A percentile compares a stretch with the other conserved stretches of the same genome.
These are phyloP conservation scores for Troglohyphantes excavatus DNA, from an alignment of 2,888 invertebrate species.

Conservation along the genomic window DNA sequence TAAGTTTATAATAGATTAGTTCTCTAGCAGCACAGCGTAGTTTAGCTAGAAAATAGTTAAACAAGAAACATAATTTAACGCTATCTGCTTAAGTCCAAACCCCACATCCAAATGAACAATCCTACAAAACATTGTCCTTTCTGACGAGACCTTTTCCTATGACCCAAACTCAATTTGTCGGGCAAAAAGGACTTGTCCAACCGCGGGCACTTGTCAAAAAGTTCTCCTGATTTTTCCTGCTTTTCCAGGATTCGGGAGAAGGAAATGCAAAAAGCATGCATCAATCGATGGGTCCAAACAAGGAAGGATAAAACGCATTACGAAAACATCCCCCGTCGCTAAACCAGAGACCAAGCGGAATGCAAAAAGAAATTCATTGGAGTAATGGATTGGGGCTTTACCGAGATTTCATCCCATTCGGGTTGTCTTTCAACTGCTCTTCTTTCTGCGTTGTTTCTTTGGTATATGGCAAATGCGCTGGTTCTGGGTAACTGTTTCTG, in stretches of 20 bases:
- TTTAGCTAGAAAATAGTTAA: too few species aligned
- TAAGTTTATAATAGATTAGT: too few species aligned
- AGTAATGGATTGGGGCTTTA: conserved; percentile 54
- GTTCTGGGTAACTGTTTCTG: too few species aligned
- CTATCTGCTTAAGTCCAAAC: too few species aligned
- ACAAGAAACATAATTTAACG: too few species aligned
- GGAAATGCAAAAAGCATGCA: conserved; percentile 64
- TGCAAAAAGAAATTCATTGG: conserved; percentile 52
- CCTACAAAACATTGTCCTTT: background rate
- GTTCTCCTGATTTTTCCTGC: background rate
- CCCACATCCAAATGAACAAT: background rate
- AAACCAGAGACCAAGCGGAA: background rate
- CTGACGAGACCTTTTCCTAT: background rate
- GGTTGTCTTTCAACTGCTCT: background rate
- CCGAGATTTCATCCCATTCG: background rate
- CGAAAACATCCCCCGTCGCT: conserved; percentile 48
- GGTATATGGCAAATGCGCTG: too few species aligned
- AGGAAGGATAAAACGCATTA: conserved; percentile 66
- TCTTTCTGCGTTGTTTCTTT: background rate
- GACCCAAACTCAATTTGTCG: background rate
- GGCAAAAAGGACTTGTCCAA: background rate
- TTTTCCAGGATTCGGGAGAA: background rate
- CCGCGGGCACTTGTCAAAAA: background rate
- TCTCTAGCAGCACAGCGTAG: too few species aligned
- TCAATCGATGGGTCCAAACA: conserved; percentile 38